Evolutionary conservation across 2,113 vertebrate species (phyloP), one percentile per base, ranked within the genome.

Genomic region (Pterocles orientalis): DNA sequence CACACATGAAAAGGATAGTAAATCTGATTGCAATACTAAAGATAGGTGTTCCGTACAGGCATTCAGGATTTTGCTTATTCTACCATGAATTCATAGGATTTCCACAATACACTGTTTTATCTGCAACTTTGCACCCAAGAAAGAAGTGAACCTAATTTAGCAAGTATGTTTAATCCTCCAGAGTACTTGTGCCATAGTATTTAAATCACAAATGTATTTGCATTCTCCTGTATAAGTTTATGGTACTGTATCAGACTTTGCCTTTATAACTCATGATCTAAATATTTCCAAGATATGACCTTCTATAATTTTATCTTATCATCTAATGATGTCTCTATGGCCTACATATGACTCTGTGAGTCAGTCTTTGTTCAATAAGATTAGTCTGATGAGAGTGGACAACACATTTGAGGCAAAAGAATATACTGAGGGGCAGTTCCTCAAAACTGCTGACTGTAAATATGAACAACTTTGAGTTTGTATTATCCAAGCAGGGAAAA

Each of bases 361-460:
- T 45, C 33, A 50, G 54, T 34, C 79, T 92, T 48, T 64, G 54
- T 36, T 88, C 80, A 93, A 4, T 68, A 62, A 28, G 29, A 86
- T 93, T 82, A 82, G 45, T 51, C 33, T 82, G 56, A 90, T 85
- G 62, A 54, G 25, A 57, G 23, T 82, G 81, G 81, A 78, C 92
- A 87, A 79, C 28, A 57, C 17, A 60, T 83, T 71, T 31, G 57
- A 96, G 82, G 60, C 9, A 82, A 84, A 33, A 94, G 13, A 88
- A 79, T 80, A 70, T 56, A 53, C 82, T 5, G 9, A 79, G 66
- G 48, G 34, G 66, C 16, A 92, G 21, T 79, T 95, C 60, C 51
- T 95, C 24, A 79, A 96, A 97, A 92, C 57, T 91, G 48, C 92
- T 96, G 82, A 91, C 33, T 96, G 47, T 76, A 97, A 95, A 94